These are phyloP conservation scores for Crotophaga sulcirostris DNA, from an alignment of 2,113 vertebrate species.

Conservation along the genomic window DNA sequence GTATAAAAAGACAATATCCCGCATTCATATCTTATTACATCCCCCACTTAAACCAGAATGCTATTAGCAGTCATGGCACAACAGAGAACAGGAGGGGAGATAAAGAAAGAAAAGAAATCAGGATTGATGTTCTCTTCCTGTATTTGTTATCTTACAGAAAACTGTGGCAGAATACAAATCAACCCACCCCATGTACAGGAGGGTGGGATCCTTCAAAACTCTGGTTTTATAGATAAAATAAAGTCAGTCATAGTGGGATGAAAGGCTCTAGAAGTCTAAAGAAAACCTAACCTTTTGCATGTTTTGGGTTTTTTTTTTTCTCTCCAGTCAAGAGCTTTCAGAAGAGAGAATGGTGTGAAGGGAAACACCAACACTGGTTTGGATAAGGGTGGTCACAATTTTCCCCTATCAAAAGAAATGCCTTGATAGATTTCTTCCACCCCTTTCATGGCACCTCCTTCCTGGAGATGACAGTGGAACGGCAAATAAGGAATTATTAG, in stretches of 20 bases:
- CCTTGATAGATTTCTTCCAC: not conserved
- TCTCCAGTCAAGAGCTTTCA: not conserved
- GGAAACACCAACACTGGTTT: not conserved
- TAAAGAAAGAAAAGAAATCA: conserved; percentile 48
- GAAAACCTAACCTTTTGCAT: not conserved
- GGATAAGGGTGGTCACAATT: not conserved
- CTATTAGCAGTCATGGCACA: conserved; percentile 56
- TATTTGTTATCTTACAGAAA: conserved; percentile 61
- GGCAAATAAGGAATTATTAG: not conserved
- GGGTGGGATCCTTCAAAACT: not conserved
- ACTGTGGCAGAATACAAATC: conserved; percentile 61
- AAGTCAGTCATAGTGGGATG: not conserved
- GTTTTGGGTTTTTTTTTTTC: no score
- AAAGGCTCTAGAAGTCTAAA: not conserved
- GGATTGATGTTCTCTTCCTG: conserved; percentile 63
- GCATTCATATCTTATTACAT: conserved; percentile 45
- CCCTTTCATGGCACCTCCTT: not conserved
- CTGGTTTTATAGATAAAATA: conserved; percentile 15
- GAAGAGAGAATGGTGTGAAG: not conserved
- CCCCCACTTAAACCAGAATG: conserved; percentile 25
- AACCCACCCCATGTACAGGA: not conserved
- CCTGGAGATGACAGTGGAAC: not conserved
- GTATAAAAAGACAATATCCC: conserved; percentile 30
- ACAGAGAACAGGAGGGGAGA: conserved; percentile 37
- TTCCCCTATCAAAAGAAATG: not conserved